Conservation (phyloP, 2,113 vertebrate species). For the Pleuronectes platessa region DNA sequence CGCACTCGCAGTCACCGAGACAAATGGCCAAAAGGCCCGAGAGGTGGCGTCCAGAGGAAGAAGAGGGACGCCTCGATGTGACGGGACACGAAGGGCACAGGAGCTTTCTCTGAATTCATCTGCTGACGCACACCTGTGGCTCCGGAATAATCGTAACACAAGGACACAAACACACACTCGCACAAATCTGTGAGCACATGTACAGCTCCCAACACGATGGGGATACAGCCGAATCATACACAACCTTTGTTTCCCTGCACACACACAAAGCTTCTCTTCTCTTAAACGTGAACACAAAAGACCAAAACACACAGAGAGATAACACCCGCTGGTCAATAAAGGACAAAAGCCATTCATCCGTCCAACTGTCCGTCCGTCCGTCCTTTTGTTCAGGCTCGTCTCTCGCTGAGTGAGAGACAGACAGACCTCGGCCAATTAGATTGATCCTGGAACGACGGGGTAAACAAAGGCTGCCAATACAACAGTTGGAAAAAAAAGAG, state of each 20-base stretch:
- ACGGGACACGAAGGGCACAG: slow-evolving; percentile 19
- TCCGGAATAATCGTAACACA: background rate
- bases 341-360: slow-evolving; percentile 62
- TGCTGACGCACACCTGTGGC: slow-evolving; percentile 14
- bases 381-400: slow-evolving; percentile 59
- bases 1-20: slow-evolving; percentile 36
- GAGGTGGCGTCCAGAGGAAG: slow-evolving; percentile 52
- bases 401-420: slow-evolving; percentile 39
- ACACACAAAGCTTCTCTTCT: background rate
- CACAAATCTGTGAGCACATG: background rate
- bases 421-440: slow-evolving; percentile 67
- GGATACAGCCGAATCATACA: background rate
- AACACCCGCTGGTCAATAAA: slow-evolving; percentile 69
- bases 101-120: slow-evolving; percentile 40
- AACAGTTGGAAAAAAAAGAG: slow-evolving; percentile 44
- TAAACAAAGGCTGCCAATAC: slow-evolving; percentile 74
- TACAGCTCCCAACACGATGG: background rate
- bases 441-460: slow-evolving; percentile 57
- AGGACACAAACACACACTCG: background rate
- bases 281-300: slow-evolving; percentile 14
- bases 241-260: background rate
- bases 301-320: slow-evolving; percentile 4
- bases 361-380: slow-evolving; percentile 61
- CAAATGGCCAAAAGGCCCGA: slow-evolving; percentile 49
- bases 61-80: slow-evolving; percentile 15